phyloP scores from a whole-genome alignment of 2,888 invertebrate species.

The Callimorpha dominula region DNA sequence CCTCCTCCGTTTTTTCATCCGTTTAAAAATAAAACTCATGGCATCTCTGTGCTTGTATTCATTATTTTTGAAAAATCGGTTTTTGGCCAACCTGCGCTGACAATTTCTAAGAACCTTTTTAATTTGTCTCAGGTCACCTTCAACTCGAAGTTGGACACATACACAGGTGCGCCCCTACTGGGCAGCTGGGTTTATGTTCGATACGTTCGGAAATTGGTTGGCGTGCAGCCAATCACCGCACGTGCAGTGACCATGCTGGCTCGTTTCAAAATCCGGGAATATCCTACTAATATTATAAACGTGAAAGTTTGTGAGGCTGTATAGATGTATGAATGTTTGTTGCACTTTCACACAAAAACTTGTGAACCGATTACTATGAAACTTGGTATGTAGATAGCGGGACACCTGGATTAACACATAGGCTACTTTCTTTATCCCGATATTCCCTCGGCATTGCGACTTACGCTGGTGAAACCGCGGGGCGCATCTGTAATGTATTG shows the following conservation, averaged over 20 bases:
- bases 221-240: constrained; percentile 54
- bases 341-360: no score
- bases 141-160: constrained; percentile 32
- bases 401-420: no score
- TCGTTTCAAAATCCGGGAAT: constrained; percentile 12
- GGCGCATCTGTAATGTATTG: no score
- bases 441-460: no score
- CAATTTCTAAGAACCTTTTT: constrained; percentile 47
- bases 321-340: no score
- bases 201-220: constrained; percentile 53
- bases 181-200: constrained; percentile 36
- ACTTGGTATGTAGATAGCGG: no score
- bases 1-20: no score
- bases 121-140: constrained; percentile 53
- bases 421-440: no score
- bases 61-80: constrained; percentile 7
- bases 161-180: constrained; percentile 52
- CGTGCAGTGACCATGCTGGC: constrained; percentile 40
- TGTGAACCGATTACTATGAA: no score
- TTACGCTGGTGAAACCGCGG: no score
- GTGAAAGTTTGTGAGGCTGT: no score
- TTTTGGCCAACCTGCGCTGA: constrained; percentile 36
- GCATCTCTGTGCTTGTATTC: constrained; percentile 15
- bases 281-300: no score
- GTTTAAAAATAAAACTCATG: constrained; percentile 25